phyloP scores from a whole-genome alignment of 2,888 invertebrate genomes.

The Agriopis aurantiaria region DNA sequence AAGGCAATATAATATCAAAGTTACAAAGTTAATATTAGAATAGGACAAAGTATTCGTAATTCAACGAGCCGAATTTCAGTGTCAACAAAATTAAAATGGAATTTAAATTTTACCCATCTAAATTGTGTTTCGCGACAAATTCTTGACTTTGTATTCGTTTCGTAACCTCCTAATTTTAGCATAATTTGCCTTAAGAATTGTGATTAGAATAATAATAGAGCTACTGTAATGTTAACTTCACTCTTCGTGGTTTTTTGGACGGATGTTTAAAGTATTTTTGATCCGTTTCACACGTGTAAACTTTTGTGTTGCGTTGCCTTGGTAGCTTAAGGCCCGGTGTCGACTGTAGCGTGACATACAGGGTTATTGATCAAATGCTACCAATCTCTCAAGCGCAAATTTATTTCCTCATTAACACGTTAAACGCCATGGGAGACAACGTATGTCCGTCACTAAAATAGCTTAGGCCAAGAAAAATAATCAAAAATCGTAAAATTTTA shows the following conservation, averaged over 20 bases:
- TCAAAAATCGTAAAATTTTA: too few species aligned
- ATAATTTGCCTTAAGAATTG: slow-evolving; percentile 44
- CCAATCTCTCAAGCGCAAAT: too few species aligned
- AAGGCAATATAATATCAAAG: too few species aligned
- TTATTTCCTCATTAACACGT: too few species aligned
- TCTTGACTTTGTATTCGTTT: slow-evolving; percentile 36
- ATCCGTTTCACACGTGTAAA: slow-evolving; percentile 12
- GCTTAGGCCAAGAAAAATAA: too few species aligned
- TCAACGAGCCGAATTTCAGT: slow-evolving; percentile 15
- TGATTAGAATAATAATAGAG: slow-evolving; percentile 43
- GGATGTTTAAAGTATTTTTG: background rate
- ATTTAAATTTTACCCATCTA: slow-evolving; percentile 13
- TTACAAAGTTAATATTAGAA: background rate
- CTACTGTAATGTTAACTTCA: slow-evolving; percentile 16
- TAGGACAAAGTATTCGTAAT: background rate
- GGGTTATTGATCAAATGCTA: too few species aligned
- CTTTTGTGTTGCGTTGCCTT: background rate
- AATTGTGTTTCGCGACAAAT: slow-evolving; percentile 13
- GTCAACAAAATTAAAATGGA: slow-evolving; percentile 10
- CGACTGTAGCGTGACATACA: too few species aligned
- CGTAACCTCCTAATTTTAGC: slow-evolving; percentile 42
- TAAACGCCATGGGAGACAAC: too few species aligned
- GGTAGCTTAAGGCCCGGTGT: background rate
- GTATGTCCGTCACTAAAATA: too few species aligned
- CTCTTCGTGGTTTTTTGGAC: slow-evolving; percentile 6